A percentile compares a stretch with the other conserved stretches of the same genome.
These are phyloP conservation scores for Pseudorectes ferrugineus DNA, from an alignment of 2,113 vertebrate species.

Conservation along the genomic window DNA sequence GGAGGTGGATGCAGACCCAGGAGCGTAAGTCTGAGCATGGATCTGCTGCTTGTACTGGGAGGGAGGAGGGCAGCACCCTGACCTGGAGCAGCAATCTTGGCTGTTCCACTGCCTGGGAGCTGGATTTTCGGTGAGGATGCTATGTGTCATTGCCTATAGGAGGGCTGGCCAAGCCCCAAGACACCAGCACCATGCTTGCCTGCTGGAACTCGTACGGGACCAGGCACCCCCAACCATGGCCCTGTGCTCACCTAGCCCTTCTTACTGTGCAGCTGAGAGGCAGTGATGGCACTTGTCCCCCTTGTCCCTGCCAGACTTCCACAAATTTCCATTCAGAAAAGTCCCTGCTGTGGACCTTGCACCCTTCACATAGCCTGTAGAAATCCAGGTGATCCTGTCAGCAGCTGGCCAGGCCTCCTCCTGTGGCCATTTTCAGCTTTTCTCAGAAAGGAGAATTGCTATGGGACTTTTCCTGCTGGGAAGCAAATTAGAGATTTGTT, in stretches of 20 bases:
- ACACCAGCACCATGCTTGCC: background rate
- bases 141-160: background rate
- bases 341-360: background rate
- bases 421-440: background rate
- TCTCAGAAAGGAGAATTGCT: background rate
- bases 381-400: background rate
- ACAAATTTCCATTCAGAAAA: background rate
- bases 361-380: background rate
- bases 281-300: background rate
- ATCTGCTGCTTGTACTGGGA: background rate
- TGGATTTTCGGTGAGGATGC: background rate
- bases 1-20: background rate
- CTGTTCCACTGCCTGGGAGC: background rate
- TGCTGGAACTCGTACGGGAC: rapidly evolving
- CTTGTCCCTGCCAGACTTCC: background rate
- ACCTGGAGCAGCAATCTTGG: background rate
- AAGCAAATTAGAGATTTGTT: background rate
- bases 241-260: background rate
- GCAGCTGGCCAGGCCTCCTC: background rate
- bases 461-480: background rate
- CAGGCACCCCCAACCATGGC: background rate
- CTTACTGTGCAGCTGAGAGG: background rate
- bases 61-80: background rate
- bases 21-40: background rate
- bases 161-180: background rate